phyloP scores from a whole-genome alignment of 2,888 invertebrate species.

The Cecidostiba fungosa region DNA sequence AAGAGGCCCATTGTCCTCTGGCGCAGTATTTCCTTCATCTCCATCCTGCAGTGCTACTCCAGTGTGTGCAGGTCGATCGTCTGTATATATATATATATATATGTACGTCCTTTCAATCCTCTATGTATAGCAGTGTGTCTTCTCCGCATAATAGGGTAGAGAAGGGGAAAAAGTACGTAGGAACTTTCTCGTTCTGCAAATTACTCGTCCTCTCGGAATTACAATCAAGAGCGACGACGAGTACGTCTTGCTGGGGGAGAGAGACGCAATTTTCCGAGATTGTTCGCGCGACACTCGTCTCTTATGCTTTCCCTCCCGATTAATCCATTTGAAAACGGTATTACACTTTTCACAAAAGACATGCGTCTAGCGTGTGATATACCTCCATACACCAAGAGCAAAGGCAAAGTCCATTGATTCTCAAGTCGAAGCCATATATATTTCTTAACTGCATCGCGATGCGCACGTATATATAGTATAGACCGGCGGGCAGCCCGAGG shows the following conservation, averaged over 20 bases:
- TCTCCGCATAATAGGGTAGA: background rate
- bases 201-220: slow-evolving; percentile 26
- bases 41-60: background rate
- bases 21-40: slow-evolving; percentile 43
- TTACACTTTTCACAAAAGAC: background rate
- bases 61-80: no score
- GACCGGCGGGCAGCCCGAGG: background rate
- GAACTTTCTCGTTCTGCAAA: background rate
- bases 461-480: background rate
- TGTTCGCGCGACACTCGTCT: slow-evolving; percentile 6
- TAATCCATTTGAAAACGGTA: background rate
- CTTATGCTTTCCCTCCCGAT: slow-evolving; percentile 6
- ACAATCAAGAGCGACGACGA: slow-evolving; percentile 11
- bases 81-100: background rate
- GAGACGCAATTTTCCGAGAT: slow-evolving; percentile 9
- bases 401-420: slow-evolving; percentile 44
- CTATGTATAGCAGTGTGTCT: background rate
- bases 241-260: background rate
- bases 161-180: background rate
- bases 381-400: no score
- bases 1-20: slow-evolving; percentile 24
- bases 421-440: slow-evolving; percentile 41
- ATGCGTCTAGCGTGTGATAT: background rate
- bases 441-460: slow-evolving; percentile 41
- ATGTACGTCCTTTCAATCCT: background rate